Base-by-base conservation (phyloP, 2,113 vertebrate species). In the Equus quagga region DNA sequence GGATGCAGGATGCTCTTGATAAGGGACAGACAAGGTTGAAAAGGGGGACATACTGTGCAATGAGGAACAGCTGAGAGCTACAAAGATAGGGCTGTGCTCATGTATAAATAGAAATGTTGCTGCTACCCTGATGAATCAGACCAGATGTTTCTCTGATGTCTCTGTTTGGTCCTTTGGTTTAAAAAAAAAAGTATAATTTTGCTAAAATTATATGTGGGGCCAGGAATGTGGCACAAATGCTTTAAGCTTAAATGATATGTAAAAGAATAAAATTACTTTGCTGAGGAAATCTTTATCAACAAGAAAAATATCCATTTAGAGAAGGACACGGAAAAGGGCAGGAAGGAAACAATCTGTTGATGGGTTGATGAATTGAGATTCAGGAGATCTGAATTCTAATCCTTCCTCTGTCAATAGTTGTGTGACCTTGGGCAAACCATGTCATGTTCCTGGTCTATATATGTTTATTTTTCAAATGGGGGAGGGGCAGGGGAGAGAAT, bases 111-210 rank as follows among this genome's bases (percentile, higher is more conserved):
- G 98, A 98, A 98, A 98, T 73, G 0, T 97, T 98, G 97, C 98
- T 98, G 97, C 94, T 98, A 97, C 94, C 96, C 98, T 97, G 98
- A 98, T 97, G 98, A 98, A 98, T 28, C 91, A 97, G 98, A 98
- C 98, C 98, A 99, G 98, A 99, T 98, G 98, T 99, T 99, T 98
- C 98, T 98, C 96, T n/a, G 44, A 98, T 98, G 98, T 98, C 98
- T 98, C 96, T 98, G 94, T 98, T 97, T 97, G 15, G 31, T 89
- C 95, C 93, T 97, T 96, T 79, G 95, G 87, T 94, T 96, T 72
- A 95, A 88, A 95, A 15, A 97, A 93, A 97, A 96, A 98, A 98
- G 92, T 93, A 97, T 56, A 98, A 97, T 98, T 98, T 98, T 97
- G 78, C 98, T 98, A 97, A 97, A 98, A 97, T 97, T 97, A 94